Evolutionary conservation across 2,113 vertebrate genomes (phyloP), one percentile per base, ranked within the genome.

Genomic region (Chelonoidis abingdonii): DNA sequence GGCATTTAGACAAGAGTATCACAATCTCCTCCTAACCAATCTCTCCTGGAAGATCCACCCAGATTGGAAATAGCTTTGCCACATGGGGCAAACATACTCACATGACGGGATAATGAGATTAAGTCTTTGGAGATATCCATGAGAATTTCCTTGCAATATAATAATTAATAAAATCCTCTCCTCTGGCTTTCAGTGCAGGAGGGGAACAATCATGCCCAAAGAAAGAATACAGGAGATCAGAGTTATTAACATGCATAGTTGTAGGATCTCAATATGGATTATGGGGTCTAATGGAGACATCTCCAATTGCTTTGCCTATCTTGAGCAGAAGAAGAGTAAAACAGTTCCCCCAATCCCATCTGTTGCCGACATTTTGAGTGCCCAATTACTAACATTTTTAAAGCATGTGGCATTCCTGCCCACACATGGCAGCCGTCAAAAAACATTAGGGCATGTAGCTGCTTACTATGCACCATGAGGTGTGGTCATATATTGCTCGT

Each of bases 11-110:
- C 79, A 88, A 65, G 89, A 94, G 79, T 87, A 88, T 95, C 9
- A 89, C 80, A 53, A 91, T 69, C 84, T 89, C 96, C 93, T 83
- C 65, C 65, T 92, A 91, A 93, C 65, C 76, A 79, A 72, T 88
- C 57, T 85, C 90, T 94, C 49, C 57, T 86, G 52, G 72, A 91
- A 10, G 1, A 83, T 94, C 79, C 92, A 95, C 80, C 89, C 27
- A n/a, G 92, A n/a, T 24, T 87, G 44, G 22, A 59, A 87, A 80
- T 24, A 92, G 53, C 53, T 89, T 92, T 2, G 24, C 80, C 87
- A 95, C 84, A 88, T 5, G 57, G 84, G 83, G 44, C 87, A 95
- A 83, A 93, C 44, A 31, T 86, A 25, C 62, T 86, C 86, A 50
- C 10, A 3, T 22, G 86, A 21, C 13, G 57, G 0, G 0, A 93